Evolutionary conservation across 2,888 invertebrate species (phyloP), one percentile per base, ranked within the genome.

Genomic region (Ornithoptera alexandrae): DNA sequence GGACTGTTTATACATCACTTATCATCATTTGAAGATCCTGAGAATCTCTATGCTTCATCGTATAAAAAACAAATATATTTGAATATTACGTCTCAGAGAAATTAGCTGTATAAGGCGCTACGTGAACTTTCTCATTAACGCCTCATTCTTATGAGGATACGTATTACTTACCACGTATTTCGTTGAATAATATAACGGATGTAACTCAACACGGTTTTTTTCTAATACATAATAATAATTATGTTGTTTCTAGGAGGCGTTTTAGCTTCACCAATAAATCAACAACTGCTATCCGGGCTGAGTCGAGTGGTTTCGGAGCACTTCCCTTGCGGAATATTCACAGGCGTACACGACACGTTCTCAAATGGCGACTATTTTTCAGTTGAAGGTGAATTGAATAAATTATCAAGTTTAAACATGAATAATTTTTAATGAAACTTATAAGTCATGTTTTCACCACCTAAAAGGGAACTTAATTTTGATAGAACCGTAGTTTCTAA

Each of bases 321-420:
- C 6, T 59, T 59, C 22, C 59, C 30, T 6, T 24, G 5, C 24
- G 59, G 59, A 3, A 59, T 59, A 5, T 59, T 15, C 17, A 59
- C 59, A 17, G 59, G 59, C 5, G 5, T 59, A 12, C 59, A 59
- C 30, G 22, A n/a, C 17, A 30, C 30, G 5, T 59, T 59, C 30
- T 59, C 59, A 17, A 24, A 59, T 20, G 59, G 59, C 15, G 59
- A 59, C 30, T 59, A 59, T 22, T 59, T 59, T 3, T 59, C 59
- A 15, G 30, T 59, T 0, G 59, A 59, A 59, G 59, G 59, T 59
- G 30, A 30, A 30, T 30, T 30, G 3, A 30, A 4, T 30, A 30
- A 30, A 30, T 56, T n/a, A n/a, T 42, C 46, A 15, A 46, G 15
- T 12, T 15, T 15, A 15, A 15, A 15, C 1, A 4, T 12, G 46